Evolutionary conservation across 2,888 invertebrate species (phyloP), one percentile per base, ranked within the genome.

Genomic region (Melieria omissa): DNA sequence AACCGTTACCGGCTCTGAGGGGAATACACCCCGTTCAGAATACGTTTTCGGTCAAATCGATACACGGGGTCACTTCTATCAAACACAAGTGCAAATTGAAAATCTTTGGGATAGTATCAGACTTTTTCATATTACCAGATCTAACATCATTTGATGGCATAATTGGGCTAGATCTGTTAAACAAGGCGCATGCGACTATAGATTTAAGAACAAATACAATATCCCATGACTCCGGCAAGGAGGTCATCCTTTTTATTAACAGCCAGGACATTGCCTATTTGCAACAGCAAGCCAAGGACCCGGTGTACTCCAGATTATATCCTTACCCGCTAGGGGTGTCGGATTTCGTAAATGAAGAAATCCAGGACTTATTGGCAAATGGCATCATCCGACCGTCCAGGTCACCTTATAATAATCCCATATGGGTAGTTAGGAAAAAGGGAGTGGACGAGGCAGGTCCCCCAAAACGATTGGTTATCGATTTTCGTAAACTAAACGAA

Each of bases 351-450:
- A 66, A 71, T 41, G 44, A 45, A 5, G 64, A 74, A 58, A 58
- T n/a, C n/a, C n/a, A 57, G 9, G 29, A 70, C 6, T 63, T 73
- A 9, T 60, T 73, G 14, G 55, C 65, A 3, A 65, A 71, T 10
- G 69, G 69, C 9, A 71, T 74, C 29, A 70, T 72, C 54, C 55
- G 74, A 64, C 58, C 66, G 29, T 70, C 66, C 5, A 58, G 63
- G 10, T 74, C 66, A 45, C 70, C 71, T 8, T 69, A 69, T 16
- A 73, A 71, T 47, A 73, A 71, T 55, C 67, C 70, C 3, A 52
- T 70, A 9, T 70, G 63, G 73, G 74, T 70, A 14, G 65, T 69
- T 14, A 68, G 68, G 29, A 72, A 74, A 58, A 72, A 74, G 46
- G 73, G 71, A 6, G n/a, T 14, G 42, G 71, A 69, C 47, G 63